Percentiles rank a stretch among this genome's conserved stretches.
These are phyloP conservation scores for Glareola pratincola DNA, from an alignment of 2,113 vertebrate species.

Conservation along the genomic window DNA sequence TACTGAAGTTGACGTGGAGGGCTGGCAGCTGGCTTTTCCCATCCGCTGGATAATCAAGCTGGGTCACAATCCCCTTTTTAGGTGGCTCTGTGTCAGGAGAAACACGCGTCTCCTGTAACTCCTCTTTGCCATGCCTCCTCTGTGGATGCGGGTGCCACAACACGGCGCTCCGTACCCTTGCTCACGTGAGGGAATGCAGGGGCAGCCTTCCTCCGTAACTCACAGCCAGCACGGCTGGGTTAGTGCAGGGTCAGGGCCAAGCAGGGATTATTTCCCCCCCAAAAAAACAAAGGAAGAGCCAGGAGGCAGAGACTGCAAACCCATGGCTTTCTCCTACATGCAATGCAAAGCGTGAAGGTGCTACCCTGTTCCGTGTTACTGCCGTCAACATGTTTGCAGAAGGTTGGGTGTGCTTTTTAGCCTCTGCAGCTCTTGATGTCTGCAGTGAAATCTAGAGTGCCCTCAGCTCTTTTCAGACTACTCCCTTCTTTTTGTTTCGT, in stretches of 20 bases:
- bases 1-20: background rate
- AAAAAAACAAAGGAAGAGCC: background rate
- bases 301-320: background rate
- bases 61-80: background rate
- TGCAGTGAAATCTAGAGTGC: background rate
- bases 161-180: background rate
- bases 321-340: background rate
- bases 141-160: too few relatives aligned
- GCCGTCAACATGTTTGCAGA: background rate
- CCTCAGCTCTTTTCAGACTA: background rate
- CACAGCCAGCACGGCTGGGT: background rate
- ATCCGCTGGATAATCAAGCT: background rate
- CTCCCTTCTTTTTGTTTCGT: background rate
- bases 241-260: background rate
- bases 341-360: background rate
- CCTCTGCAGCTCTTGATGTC: background rate
- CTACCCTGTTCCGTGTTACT: fast-evolving
- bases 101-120: background rate
- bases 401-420: background rate
- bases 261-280: background rate
- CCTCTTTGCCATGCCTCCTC: background rate
- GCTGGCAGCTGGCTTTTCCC: background rate
- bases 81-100: background rate
- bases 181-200: background rate
- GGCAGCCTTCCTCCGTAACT: background rate